Base-by-base conservation (phyloP, 2,888 invertebrate species). In the Nomada fabriciana region DNA sequence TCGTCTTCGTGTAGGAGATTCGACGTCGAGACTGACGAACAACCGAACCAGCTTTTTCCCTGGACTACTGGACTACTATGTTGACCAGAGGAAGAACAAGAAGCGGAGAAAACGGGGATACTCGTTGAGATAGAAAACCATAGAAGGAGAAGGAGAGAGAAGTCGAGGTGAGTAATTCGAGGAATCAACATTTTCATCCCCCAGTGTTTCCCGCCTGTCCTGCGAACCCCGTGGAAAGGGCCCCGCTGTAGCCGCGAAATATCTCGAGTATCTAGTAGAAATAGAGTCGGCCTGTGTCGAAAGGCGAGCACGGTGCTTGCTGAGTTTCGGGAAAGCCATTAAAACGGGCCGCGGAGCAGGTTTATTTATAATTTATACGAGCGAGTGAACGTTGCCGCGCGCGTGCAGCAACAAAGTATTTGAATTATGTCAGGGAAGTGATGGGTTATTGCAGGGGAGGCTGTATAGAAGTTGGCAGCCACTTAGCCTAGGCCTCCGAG, bases 401-500 rank as follows among this genome's bases (percentile, higher is more conserved):
- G 53, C 59, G 20, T 10, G 47, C 61, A 61, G 71, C 70, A 60
- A 83, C 79, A 78, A 80, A 85, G 80, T 85, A 80, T 81, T 80
- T 67, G 76, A 88, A 85, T 86, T 78, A 83, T 86, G 72, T 61
- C 68, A 36, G 61, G 15, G 47, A 77, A 61, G 47, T 68, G 79
- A 84, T 80, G 72, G 80, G 70, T 77, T 78, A 71, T 65, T 72
- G 81, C 79, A 25, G 76, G 65, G 69, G 71, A 61, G 78, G 79
- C 59, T 61, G 68, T 85, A 88, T 88, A 88, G 69, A 61, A 63
- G 76, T 88, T 88, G 88, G 84, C 88, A 88, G 68, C 76, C 80
- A 61, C 53, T 85, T 76, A 29, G 60, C 10, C 63, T 68, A 18
- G 10, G 42, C 63, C 68, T 20, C 4, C 23, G 59, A 36, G 55